A percentile compares a stretch with the other conserved stretches of the same genome.
These are phyloP conservation scores for Calameuta idolon DNA, from an alignment of 2,888 invertebrate species.

Conservation along the genomic window DNA sequence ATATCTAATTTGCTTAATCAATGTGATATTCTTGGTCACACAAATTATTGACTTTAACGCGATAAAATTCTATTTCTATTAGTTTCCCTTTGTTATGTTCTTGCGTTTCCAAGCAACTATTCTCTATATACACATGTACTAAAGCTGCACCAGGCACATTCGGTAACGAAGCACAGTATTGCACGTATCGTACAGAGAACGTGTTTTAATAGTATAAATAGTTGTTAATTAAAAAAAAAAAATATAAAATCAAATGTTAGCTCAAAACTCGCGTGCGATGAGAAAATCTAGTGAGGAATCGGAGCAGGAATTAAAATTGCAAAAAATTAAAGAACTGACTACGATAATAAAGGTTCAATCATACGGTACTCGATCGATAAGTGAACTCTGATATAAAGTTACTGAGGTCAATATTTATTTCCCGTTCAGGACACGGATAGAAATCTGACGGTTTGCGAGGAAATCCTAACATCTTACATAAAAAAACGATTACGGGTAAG, in stretches of 20 bases:
- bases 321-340: constrained; percentile 6
- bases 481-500: constrained; percentile 49
- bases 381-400: background rate
- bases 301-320: background rate
- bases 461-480: constrained; percentile 49
- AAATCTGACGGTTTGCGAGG: constrained; percentile 55
- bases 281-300: background rate
- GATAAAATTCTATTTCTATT: too few species aligned
- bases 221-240: background rate
- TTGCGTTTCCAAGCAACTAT: constrained; percentile 21
- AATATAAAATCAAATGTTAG: background rate
- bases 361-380: too few species aligned
- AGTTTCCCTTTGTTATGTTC: constrained; percentile 12
- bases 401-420: background rate
- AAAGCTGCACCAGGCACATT: background rate
- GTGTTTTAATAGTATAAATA: background rate
- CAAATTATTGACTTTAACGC: too few species aligned
- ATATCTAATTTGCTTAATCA: too few species aligned
- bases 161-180: background rate
- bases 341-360: constrained; percentile 2
- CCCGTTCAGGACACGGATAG: constrained; percentile 48
- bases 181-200: background rate
- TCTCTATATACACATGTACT: too few species aligned
- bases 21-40: too few species aligned
- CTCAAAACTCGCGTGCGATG: background rate